phyloP scores from a whole-genome alignment of 2,797 vertebrate species.

The Bryconaethiops microstoma region DNA sequence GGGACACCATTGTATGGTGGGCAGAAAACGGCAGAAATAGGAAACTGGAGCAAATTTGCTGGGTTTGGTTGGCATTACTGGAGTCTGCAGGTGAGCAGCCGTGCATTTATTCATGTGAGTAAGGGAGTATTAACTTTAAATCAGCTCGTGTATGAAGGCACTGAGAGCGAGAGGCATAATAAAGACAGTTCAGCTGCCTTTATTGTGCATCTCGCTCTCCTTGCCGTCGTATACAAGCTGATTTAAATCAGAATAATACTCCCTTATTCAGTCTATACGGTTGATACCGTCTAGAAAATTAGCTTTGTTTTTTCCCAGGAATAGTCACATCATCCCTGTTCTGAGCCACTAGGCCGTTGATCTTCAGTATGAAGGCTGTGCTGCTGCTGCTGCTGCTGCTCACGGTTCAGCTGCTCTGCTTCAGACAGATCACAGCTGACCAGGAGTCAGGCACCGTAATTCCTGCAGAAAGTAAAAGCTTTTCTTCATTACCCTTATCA shows the following conservation, averaged over 20 bases:
- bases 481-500: background rate
- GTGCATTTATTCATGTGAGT: background rate
- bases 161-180: too few species aligned
- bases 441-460: slow-evolving; percentile 84
- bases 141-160: too few species aligned
- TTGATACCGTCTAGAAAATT: background rate
- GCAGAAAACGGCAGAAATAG: slow-evolving; percentile 10
- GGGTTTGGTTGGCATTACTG: background rate
- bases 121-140: too few species aligned
- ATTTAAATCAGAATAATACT: background rate
- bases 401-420: slow-evolving; percentile 70
- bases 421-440: slow-evolving; percentile 70
- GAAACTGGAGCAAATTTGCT: background rate
- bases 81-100: slow-evolving; percentile 18
- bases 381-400: slow-evolving; percentile 68
- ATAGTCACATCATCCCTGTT: background rate
- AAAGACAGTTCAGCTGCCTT: background rate
- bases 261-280: background rate
- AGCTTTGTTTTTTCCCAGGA: background rate
- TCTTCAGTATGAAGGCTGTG: slow-evolving; percentile 63
- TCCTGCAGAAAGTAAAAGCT: slow-evolving; percentile 85
- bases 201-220: background rate
- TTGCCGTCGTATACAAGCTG: background rate
- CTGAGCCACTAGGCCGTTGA: slow-evolving; percentile 43
- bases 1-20: background rate